Conservation (phyloP, 2,113 vertebrate species). For the Lagenorhynchus albirostris region DNA sequence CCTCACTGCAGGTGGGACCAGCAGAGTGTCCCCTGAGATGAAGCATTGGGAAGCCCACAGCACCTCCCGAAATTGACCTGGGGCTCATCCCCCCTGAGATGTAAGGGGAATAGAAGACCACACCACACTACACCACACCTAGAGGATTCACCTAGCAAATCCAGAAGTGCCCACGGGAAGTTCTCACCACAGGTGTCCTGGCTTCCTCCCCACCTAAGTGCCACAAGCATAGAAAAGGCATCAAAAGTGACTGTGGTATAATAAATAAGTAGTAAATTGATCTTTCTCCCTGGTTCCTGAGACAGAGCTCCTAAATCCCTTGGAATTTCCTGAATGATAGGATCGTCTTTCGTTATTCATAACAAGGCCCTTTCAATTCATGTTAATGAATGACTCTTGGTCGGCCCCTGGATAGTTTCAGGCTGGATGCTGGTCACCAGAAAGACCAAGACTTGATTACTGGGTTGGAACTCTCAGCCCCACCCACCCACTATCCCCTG, state of each 20-base stretch:
- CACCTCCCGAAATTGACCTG: neutral
- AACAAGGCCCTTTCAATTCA: neutral
- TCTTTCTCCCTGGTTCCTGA: neutral
- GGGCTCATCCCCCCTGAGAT: neutral
- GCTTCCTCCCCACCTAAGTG: neutral
- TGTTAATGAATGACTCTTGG: neutral
- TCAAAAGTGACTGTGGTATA: neutral
- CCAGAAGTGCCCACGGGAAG: too few species aligned
- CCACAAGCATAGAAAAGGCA: neutral
- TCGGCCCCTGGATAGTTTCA: neutral
- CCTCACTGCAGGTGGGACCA: neutral
- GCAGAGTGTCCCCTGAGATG: neutral
- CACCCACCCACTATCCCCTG: neutral
- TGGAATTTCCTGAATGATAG: neutral
- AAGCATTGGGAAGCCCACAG: neutral
- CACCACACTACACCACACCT: rapidly evolving
- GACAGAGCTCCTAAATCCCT: neutral
- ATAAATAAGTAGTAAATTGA: neutral
- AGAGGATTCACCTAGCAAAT: neutral
- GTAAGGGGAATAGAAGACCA: neutral
- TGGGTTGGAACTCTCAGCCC: too few species aligned
- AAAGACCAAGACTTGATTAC: neutral
- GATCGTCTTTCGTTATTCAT: neutral
- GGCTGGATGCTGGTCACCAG: neutral
- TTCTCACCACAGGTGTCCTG: neutral